Evolutionary conservation across 2,797 vertebrate species (phyloP).

Genomic region (Acipenser transmontanus): DNA sequence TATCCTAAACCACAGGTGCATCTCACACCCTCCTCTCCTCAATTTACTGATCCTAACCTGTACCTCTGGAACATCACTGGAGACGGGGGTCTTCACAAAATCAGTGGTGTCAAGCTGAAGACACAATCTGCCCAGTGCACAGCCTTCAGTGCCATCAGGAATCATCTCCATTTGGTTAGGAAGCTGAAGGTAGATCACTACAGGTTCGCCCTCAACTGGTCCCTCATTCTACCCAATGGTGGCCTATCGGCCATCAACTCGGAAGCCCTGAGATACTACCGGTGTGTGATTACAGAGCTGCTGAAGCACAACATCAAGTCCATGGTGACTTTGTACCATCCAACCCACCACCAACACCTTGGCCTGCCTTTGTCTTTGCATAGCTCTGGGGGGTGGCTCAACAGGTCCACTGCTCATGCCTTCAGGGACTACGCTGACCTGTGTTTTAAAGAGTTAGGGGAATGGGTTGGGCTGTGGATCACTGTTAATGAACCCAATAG

Average conservation of each 20-base stretch:
- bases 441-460: slow-evolving; percentile 79
- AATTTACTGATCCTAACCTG: slow-evolving; percentile 79
- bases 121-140: slow-evolving; percentile 77
- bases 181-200: slow-evolving; percentile 77
- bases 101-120: slow-evolving; percentile 70
- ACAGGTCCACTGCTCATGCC: slow-evolving; percentile 59
- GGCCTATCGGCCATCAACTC: slow-evolving; percentile 61
- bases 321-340: slow-evolving; percentile 78
- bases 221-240: slow-evolving; percentile 76
- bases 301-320: slow-evolving; percentile 60
- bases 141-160: slow-evolving; percentile 77
- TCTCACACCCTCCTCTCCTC: slow-evolving; percentile 73
- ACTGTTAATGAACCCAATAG: slow-evolving; percentile 92
- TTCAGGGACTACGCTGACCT: slow-evolving; percentile 75
- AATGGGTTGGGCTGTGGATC: slow-evolving; percentile 82
- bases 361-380: slow-evolving; percentile 69
- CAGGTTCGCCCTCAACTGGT: slow-evolving; percentile 89
- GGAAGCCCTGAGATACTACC: slow-evolving; percentile 79
- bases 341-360: slow-evolving; percentile 61
- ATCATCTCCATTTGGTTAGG: slow-evolving; percentile 66
- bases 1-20: slow-evolving; percentile 60
- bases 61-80: slow-evolving; percentile 90
- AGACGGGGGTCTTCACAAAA: slow-evolving; percentile 63
- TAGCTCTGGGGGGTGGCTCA: slow-evolving; percentile 78
- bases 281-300: slow-evolving; percentile 76